Base-by-base conservation (phyloP, 2,113 vertebrate genomes). In the Abramis brama region DNA sequence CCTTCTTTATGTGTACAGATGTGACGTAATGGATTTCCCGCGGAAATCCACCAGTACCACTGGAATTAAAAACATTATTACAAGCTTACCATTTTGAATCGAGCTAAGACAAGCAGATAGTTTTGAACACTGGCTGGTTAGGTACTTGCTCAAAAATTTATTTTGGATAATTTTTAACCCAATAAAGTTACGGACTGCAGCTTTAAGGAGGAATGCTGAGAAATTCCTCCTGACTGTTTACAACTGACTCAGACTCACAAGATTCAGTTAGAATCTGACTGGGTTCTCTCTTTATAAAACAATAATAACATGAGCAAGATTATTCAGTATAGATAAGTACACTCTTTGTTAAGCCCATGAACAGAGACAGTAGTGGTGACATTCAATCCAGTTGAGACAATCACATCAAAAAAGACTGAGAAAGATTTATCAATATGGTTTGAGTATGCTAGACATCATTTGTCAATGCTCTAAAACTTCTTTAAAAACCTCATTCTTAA, bases 141-240 rank as follows among this genome's bases (percentile, higher is more conserved):
- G 33, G 33, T 33, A 33, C 33, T 33, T 33, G 33, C 33, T 33
- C 33, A 33, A 33, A 33, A 33, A 4, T 4, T 4, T 0, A 33
- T 33, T 33, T 33, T 33, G 3, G 33, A 33, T 33, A 0, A 33
- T 33, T 33, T 33, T 33, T 33, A 33, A 33, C 33, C 33, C 33
- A 33, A 33, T 33, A 33, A 33, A 33, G 33, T 33, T 33, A 33
- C 30, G 3, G 30, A 33, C 33, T 33, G 4, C 33, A 33, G 33
- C 33, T 33, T 33, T 33, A 23, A 86, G 66, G 76, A 86, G 57
- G 88, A 89, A 73, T 90, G 88, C 84, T 87, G 71, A 1, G 13
- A 88, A 87, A 90, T 47, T 86, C 39, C 88, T 90, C 25, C 1
- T 6, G 79, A 79, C 84, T 92, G 88, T 93, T 93, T 92, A 92